Percentiles rank a stretch among this genome's conserved stretches.
phyloP scores from a whole-genome alignment of 2,113 vertebrate species.

The Rhinoderma darwinii region DNA sequence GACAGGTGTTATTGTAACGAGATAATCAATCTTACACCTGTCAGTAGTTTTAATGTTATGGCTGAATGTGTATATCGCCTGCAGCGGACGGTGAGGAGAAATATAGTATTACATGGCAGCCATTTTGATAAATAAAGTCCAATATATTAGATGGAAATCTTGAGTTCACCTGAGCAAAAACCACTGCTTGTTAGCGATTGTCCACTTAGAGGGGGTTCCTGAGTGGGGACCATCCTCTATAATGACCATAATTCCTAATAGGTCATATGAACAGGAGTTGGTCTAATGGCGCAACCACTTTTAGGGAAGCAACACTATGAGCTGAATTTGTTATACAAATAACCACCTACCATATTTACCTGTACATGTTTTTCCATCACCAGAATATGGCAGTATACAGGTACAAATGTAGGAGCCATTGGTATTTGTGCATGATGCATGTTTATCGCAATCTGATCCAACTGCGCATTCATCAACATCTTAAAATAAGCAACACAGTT shows the following conservation, averaged over 20 bases:
- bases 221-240: background rate
- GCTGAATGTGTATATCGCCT: too few species aligned
- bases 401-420: constrained; percentile 91
- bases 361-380: constrained; percentile 91
- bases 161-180: background rate
- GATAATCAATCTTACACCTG: too few species aligned
- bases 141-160: too few species aligned
- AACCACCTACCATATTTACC: constrained; percentile 72
- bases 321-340: background rate
- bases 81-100: too few species aligned
- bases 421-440: constrained; percentile 90
- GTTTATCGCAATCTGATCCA: constrained; percentile 87
- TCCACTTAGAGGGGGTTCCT: background rate
- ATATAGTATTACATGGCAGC: too few species aligned
- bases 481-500: constrained; percentile 63
- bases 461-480: constrained; percentile 95
- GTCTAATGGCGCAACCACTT: background rate
- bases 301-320: too few species aligned
- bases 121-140: too few species aligned
- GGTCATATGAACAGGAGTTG: background rate
- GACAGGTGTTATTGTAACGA: too few species aligned
- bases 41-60: too few species aligned
- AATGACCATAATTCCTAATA: background rate
- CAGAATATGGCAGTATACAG: constrained; percentile 85
- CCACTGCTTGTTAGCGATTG: background rate